These are phyloP conservation scores for Teinopalpus imperialis DNA, from an alignment of 2,888 invertebrate species.

Conservation along the genomic window DNA sequence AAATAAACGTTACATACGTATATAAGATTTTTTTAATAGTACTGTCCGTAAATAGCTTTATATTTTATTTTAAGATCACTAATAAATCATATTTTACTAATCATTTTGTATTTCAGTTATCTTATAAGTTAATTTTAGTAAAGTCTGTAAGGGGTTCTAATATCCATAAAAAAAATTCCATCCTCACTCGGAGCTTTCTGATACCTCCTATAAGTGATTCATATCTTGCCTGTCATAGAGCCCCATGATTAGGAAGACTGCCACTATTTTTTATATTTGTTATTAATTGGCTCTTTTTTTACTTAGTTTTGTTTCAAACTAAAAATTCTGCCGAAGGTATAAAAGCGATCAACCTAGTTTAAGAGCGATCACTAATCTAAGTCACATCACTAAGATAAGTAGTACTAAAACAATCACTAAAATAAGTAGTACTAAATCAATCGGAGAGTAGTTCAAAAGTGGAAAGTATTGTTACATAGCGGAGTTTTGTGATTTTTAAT, in stretches of 20 bases:
- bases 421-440: slow-evolving; percentile 15
- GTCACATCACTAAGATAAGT: slow-evolving; percentile 13
- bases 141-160: background rate
- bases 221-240: slow-evolving; percentile 15
- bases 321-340: slow-evolving; percentile 57
- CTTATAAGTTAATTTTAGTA: slow-evolving; percentile 13
- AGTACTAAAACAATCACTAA: slow-evolving; percentile 9
- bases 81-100: slow-evolving; percentile 18
- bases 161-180: background rate
- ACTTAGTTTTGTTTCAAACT: slow-evolving; percentile 42
- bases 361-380: slow-evolving; percentile 15
- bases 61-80: slow-evolving; percentile 8
- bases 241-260: slow-evolving; percentile 35
- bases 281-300: slow-evolving; percentile 45
- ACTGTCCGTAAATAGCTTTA: slow-evolving; percentile 18
- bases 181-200: slow-evolving; percentile 25
- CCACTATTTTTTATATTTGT: slow-evolving; percentile 40
- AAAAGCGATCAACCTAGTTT: slow-evolving; percentile 41
- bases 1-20: too few species aligned
- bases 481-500: slow-evolving; percentile 23
- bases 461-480: slow-evolving; percentile 22
- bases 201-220: slow-evolving; percentile 14
- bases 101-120: slow-evolving; percentile 11
- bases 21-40: too few species aligned
- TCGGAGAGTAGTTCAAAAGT: slow-evolving; percentile 23